Evolutionary conservation across 2,888 invertebrate species (phyloP).

Genomic region (Agrotis segetum): DNA sequence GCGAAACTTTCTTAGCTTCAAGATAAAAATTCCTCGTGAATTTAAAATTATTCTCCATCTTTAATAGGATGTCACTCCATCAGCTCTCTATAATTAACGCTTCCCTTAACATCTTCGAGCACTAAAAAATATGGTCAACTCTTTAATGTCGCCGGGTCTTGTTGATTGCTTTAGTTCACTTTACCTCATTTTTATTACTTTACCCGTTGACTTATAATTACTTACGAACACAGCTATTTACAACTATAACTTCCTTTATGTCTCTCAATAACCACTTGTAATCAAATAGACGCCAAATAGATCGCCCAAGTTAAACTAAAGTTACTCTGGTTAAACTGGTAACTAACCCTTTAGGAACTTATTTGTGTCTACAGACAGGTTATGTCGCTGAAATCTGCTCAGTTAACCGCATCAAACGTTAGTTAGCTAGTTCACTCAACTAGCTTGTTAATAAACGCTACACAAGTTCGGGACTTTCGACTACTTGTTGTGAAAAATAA

Average conservation of each 20-base stretch:
- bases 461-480: constrained; percentile 41
- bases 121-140: constrained; percentile 75
- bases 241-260: constrained; percentile 41
- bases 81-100: constrained; percentile 74
- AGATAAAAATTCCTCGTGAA: constrained; percentile 38
- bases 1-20: constrained; percentile 21
- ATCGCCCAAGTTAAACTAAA: constrained; percentile 55
- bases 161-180: constrained; percentile 68
- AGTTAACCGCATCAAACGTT: constrained; percentile 64
- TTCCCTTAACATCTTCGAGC: constrained; percentile 68
- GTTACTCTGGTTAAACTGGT: constrained; percentile 51
- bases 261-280: constrained; percentile 50
- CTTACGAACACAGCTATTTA: constrained; percentile 38
- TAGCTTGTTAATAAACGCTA: constrained; percentile 49
- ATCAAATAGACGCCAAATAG: constrained; percentile 63
- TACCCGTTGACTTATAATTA: constrained; percentile 69
- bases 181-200: constrained; percentile 72
- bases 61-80: constrained; percentile 58
- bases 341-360: constrained; percentile 62
- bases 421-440: constrained; percentile 56
- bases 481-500: constrained; percentile 56
- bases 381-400: constrained; percentile 60
- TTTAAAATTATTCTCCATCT: constrained; percentile 49
- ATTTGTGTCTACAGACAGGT: constrained; percentile 57
- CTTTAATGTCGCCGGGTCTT: constrained; percentile 71